A percentile compares a stretch with the other conserved stretches of the same genome.
Evolutionary conservation across 2,113 vertebrate species (phyloP).

Genomic region (Clarias batrachus): DNA sequence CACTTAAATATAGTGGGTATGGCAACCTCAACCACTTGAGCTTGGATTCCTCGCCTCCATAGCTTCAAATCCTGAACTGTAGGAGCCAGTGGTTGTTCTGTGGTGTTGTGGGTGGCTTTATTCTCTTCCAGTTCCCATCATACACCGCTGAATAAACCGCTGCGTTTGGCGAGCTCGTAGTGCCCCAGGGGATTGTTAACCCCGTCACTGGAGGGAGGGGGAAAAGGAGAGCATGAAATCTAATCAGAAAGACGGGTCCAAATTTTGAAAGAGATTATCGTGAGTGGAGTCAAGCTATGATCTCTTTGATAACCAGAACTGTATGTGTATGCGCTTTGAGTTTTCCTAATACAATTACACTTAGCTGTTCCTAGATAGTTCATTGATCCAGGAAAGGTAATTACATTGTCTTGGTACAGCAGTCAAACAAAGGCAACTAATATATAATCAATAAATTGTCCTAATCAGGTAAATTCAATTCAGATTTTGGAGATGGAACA

Average conservation of each 20-base stretch:
- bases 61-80: neutral
- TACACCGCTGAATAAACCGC: neutral
- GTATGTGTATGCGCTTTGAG: neutral
- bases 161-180: constrained; percentile 8
- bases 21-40: constrained; percentile 16
- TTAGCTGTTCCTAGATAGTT: neutral
- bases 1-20: constrained; percentile 12
- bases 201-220: neutral
- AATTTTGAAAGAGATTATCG: neutral
- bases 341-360: neutral
- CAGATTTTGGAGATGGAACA: neutral
- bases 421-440: neutral
- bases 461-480: neutral
- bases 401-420: neutral
- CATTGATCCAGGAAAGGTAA: neutral
- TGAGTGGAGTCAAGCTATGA: neutral
- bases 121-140: constrained; percentile 16
- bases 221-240: constrained; percentile 30
- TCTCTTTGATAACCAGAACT: neutral
- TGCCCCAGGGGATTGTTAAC: constrained; percentile 12
- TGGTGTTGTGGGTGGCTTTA: constrained; percentile 31
- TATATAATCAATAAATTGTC: neutral
- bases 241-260: neutral
- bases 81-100: constrained; percentile 29
- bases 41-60: constrained; percentile 2